These are phyloP conservation scores for Drosophila orosa DNA, from an alignment of 1,140 invertebrate genomes.

Conservation along the genomic window DNA sequence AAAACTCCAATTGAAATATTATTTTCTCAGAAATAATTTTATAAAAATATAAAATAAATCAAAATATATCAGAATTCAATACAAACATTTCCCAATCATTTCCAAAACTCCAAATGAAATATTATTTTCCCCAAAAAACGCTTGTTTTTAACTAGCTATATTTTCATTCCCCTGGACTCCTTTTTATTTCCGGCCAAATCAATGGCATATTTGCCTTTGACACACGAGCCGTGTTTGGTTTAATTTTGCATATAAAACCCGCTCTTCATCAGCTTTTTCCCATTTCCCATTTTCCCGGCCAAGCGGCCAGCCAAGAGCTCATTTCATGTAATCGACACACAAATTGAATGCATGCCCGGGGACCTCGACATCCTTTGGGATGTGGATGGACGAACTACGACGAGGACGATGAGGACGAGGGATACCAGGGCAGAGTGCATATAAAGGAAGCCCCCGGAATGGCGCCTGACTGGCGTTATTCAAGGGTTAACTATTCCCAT, in stretches of 20 bases:
- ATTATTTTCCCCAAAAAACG: neutral
- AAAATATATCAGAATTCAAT: too few relatives aligned
- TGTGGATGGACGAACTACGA: slow-evolving; percentile 8
- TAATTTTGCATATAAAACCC: slow-evolving; percentile 60
- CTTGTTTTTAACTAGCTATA: slow-evolving; percentile 5
- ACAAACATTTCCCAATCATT: neutral
- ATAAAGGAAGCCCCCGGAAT: slow-evolving; percentile 42
- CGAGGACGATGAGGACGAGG: neutral
- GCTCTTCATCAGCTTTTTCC: slow-evolving; percentile 17
- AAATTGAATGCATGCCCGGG: slow-evolving; percentile 47
- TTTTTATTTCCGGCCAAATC: slow-evolving; percentile 36
- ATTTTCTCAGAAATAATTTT: too few relatives aligned
- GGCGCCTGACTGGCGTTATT: slow-evolving; percentile 39
- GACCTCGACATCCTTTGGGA: slow-evolving; percentile 48
- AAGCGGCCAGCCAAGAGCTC: slow-evolving; percentile 45
- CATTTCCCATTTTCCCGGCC: slow-evolving; percentile 29
- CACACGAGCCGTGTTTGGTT: slow-evolving; percentile 39
- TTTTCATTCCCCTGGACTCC: slow-evolving; percentile 16
- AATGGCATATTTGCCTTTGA: slow-evolving; percentile 39
- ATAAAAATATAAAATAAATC: too few relatives aligned
- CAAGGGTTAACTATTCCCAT: slow-evolving; percentile 45
- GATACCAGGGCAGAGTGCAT: slow-evolving; percentile 29
- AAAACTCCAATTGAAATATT: too few relatives aligned
- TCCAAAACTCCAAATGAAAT: neutral
- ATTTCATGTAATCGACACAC: slow-evolving; percentile 55